Evolutionary conservation across 2,888 invertebrate genomes (phyloP).

Genomic region (Operophtera brumata): DNA sequence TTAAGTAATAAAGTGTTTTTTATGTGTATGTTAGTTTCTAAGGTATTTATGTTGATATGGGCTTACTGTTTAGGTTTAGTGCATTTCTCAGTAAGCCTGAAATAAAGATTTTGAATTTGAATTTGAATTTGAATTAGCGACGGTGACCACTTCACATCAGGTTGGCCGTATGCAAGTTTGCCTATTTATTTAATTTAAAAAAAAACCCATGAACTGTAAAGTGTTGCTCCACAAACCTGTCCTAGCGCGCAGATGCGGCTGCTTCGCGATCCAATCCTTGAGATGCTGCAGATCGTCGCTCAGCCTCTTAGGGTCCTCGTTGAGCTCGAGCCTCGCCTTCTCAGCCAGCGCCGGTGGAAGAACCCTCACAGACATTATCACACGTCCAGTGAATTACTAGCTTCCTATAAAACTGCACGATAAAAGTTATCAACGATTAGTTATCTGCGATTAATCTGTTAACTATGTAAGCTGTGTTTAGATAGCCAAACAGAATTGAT

Average conservation of each 20-base stretch:
- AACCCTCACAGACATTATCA: conserved; percentile 51
- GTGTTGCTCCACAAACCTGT: conserved; percentile 40
- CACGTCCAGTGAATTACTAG: conserved; percentile 20
- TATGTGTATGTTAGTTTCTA: no score
- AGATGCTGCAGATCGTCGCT: conserved; percentile 72
- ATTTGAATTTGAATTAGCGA: no score
- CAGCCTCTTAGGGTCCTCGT: conserved; percentile 74
- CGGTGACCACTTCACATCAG: no score
- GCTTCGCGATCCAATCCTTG: conserved; percentile 79
- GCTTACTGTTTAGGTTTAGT: no score
- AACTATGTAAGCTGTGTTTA: neutral
- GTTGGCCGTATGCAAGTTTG: no score
- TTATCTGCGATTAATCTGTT: conserved; percentile 21
- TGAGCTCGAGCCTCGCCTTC: conserved; percentile 73
- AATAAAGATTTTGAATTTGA: no score
- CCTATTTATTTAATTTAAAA: no score
- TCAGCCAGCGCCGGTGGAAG: conserved; percentile 54
- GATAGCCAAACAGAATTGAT: no score
- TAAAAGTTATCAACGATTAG: conserved; percentile 25
- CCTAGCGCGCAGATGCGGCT: conserved; percentile 72
- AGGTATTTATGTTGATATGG: no score
- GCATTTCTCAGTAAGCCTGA: no score
- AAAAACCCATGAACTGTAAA: no score
- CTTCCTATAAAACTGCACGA: conserved; percentile 14
- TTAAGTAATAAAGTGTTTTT: no score